Conservation (phyloP, 1,140 invertebrate genomes). For the Panulirus ornatus region DNA sequence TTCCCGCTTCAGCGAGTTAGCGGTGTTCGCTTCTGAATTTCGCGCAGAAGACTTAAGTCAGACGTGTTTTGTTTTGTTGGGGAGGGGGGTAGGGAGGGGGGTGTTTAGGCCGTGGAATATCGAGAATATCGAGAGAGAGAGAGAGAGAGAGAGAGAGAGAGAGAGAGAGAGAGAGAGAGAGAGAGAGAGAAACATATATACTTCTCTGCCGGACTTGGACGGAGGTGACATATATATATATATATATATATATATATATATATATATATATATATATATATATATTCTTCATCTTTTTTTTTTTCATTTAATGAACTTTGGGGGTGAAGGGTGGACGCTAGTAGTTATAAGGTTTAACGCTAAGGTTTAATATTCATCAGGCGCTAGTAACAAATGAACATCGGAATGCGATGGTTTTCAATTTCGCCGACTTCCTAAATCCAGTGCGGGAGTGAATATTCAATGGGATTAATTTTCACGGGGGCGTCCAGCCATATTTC, state of each 20-base stretch:
- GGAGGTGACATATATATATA: neutral
- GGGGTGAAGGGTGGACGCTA: slow-evolving; percentile 23
- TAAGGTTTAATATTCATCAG: slow-evolving; percentile 43
- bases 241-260: no score
- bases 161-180: neutral
- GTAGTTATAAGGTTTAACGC: slow-evolving; percentile 31
- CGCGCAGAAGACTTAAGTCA: no score
- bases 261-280: neutral
- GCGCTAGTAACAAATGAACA: slow-evolving; percentile 50
- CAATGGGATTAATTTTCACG: slow-evolving; percentile 62
- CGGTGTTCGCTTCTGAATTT: no score
- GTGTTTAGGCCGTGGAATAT: neutral
- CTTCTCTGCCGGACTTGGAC: no score
- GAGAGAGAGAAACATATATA: neutral
- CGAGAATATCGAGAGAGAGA: neutral
- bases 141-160: neutral
- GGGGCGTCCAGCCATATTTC: slow-evolving; percentile 33
- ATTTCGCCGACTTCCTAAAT: slow-evolving; percentile 58
- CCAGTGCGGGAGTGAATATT: slow-evolving; percentile 42
- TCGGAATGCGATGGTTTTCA: slow-evolving; percentile 65
- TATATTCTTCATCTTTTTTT: neutral
- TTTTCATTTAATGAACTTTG: slow-evolving; percentile 40
- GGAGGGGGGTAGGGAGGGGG: neutral
- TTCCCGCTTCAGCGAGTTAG: no score
- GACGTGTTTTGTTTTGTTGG: no score